Conservation (phyloP, 1,140 invertebrate genomes). For the Drosophila kanapiae region DNA sequence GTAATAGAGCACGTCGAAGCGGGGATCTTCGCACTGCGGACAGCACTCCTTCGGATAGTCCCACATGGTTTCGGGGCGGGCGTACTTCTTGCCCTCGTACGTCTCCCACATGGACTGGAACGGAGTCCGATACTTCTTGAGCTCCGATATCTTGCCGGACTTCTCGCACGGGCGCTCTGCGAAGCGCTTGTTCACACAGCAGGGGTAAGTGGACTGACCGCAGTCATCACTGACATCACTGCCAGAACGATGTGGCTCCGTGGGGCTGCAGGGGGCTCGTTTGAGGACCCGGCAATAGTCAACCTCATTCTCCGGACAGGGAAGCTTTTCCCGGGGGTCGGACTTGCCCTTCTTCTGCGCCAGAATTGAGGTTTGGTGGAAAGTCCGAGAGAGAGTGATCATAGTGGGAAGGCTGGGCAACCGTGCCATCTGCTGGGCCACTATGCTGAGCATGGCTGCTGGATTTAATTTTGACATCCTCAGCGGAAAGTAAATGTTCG, state of each 20-base stretch:
- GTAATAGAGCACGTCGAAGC: constrained; percentile 64
- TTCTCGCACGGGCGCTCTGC: not conserved
- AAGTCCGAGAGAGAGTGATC: not conserved
- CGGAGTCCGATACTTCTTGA: not conserved
- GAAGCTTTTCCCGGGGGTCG: not conserved
- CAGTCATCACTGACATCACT: constrained; percentile 8
- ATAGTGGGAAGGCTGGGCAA: not conserved
- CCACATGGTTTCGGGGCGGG: constrained; percentile 1
- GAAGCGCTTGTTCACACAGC: constrained; percentile 6
- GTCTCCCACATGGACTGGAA: constrained; percentile 41
- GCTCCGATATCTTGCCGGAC: not conserved
- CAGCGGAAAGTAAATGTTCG: not conserved
- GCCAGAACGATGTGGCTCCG: constrained; percentile 18
- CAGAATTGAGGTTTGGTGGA: not conserved
- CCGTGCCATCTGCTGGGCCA: not conserved
- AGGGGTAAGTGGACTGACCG: not conserved
- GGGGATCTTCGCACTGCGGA: constrained; percentile 18
- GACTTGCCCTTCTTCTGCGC: not conserved
- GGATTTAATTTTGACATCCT: constrained; percentile 21
- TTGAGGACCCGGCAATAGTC: not conserved
- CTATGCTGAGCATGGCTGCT: constrained; percentile 6
- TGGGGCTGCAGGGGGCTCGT: constrained; percentile 3
- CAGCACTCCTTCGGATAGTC: constrained; percentile 52
- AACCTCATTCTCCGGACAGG: constrained; percentile 1
- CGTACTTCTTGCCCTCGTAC: not conserved